These are phyloP conservation scores for Drosophila sordidapex DNA, from an alignment of 2,888 invertebrate species.

Conservation along the genomic window DNA sequence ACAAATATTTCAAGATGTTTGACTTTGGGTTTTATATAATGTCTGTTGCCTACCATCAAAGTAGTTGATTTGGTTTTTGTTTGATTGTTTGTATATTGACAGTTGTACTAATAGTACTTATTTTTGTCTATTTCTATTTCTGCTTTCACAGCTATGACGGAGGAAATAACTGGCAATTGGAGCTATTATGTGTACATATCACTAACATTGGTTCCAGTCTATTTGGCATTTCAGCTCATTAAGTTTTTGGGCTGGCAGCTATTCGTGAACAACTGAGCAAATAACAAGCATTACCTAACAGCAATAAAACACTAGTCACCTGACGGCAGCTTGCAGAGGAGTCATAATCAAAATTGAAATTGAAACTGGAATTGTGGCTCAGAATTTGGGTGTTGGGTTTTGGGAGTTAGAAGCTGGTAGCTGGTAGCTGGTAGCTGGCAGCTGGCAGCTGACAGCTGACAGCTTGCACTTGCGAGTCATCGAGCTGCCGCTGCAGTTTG, in stretches of 20 bases:
- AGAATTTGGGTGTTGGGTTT: background rate
- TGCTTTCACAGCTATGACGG: constrained; percentile 82
- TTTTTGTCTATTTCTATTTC: constrained; percentile 5
- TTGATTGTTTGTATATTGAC: constrained; percentile 41
- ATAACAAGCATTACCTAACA: constrained; percentile 39
- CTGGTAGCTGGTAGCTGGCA: background rate
- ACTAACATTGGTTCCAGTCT: constrained; percentile 84
- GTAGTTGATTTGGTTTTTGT: constrained; percentile 9
- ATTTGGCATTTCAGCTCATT: constrained; percentile 84
- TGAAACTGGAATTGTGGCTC: constrained; percentile 15
- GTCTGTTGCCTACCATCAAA: constrained; percentile 32
- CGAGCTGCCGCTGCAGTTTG: constrained; percentile 18
- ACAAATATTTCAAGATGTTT: constrained; percentile 28
- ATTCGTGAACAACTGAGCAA: constrained; percentile 85
- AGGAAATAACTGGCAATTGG: constrained; percentile 84
- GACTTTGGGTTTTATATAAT: constrained; percentile 18
- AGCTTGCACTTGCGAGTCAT: constrained; percentile 20
- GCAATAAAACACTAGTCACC: background rate
- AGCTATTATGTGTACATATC: constrained; percentile 84
- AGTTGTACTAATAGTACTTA: constrained; percentile 50
- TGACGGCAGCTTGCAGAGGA: constrained; percentile 14
- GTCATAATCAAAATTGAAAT: constrained; percentile 36
- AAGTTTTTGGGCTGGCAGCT: constrained; percentile 85
- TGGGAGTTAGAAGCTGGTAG: background rate
- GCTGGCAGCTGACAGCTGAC: constrained; percentile 1